Percentiles rank a stretch among this genome's conserved stretches.
These are phyloP conservation scores for Athalia rosae DNA, from an alignment of 2,888 invertebrate species.

Conservation along the genomic window DNA sequence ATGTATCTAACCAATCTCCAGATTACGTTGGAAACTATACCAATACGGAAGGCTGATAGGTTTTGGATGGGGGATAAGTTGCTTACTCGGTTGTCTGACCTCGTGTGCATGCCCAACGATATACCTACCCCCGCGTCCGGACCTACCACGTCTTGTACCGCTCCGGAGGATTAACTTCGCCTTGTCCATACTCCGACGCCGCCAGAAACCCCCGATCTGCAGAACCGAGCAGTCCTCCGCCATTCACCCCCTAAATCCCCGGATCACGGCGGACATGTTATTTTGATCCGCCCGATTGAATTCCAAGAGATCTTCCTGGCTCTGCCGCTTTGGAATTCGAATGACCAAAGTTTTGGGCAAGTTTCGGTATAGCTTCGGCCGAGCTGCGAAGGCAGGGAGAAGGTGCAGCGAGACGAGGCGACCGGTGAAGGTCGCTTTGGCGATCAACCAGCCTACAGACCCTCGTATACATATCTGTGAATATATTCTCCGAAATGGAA, in stretches of 20 bases:
- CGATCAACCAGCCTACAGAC: too few relatives aligned
- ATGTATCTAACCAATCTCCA: neutral
- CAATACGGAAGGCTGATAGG: slow-evolving; percentile 24
- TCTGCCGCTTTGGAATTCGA: too few relatives aligned
- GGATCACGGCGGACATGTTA: neutral
- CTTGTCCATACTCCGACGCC: neutral
- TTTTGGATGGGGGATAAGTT: slow-evolving; percentile 37
- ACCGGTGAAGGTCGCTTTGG: too few relatives aligned
- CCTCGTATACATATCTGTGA: too few relatives aligned
- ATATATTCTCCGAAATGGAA: too few relatives aligned
- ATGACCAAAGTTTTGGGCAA: too few relatives aligned
- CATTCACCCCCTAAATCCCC: neutral
- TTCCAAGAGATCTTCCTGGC: neutral
- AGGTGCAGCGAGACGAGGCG: too few relatives aligned
- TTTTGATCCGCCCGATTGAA: slow-evolving; percentile 5
- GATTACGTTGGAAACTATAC: slow-evolving; percentile 1
- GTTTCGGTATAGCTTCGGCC: too few relatives aligned
- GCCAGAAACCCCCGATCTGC: neutral
- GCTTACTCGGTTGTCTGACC: slow-evolving; percentile 19
- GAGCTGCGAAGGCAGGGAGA: too few relatives aligned
- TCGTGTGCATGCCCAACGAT: neutral
- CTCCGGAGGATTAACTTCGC: slow-evolving; percentile 24
- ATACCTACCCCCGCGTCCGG: neutral
- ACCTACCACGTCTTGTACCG: too few relatives aligned
- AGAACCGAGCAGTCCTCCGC: too few relatives aligned